Base-by-base conservation (phyloP, 2,888 invertebrate genomes). In the Hyposoter didymator region DNA sequence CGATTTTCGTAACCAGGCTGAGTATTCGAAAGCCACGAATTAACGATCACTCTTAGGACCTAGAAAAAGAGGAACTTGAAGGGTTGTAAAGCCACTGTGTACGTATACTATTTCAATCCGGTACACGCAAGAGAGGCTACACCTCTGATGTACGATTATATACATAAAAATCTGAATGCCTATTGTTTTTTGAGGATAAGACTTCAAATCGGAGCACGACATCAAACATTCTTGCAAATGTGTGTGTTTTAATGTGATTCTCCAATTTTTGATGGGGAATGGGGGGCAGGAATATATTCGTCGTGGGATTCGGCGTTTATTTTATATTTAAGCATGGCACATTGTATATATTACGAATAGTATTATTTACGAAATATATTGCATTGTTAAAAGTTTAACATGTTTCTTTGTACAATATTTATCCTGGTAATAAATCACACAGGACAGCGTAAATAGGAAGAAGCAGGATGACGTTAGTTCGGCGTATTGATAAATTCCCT, bases 371-470 rank as follows among this genome's bases (percentile, higher is more conserved):
- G 79, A 85, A 66, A 72, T 82, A 88, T 78, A 89, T 88, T 86
- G 87, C 87, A 87, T 90, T 89, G 88, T 88, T 87, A 89, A 64
- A 88, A 88, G 84, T 89, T 89, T 74, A 82, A 78, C 39, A 32
- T 1, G 14, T 66, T 59, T 49, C 0, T 45, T 28, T 52, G 39
- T 45, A 62, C 2, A 14, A 69, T 69, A 22, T 2, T 17, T 73
- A 52, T 19, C 17, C 8, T 47, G 12, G n/a, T 43, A n/a, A 45
- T 1, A 19, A n/a, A 43, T 19, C 5, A 32, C 5, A 32, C 8
- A 19, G 0, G 2, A 62, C 0, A 6, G n/a, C 19, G 52, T 19
- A 19, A 19, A 19, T 52, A 19, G 52, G 19, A 52, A 19, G 52
- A 19, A 52, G 10, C 39, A 10, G 52, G 8, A 8, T 19, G 19